Evolutionary conservation across 2,797 vertebrate species (phyloP), one percentile per base, ranked within the genome.

Genomic region (Danio aesculapii): DNA sequence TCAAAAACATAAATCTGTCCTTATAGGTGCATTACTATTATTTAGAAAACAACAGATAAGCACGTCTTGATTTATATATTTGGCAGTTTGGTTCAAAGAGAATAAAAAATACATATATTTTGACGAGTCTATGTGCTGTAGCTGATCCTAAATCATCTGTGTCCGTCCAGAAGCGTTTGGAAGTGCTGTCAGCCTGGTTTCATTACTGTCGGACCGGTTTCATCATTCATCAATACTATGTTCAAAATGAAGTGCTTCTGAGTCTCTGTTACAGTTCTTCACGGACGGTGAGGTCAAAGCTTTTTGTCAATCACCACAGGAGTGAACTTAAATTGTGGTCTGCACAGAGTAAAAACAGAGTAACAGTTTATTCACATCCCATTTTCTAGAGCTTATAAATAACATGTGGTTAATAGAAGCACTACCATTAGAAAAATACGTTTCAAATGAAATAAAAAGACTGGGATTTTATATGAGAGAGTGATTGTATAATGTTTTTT

Each of bases 141-240:
- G 11, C n/a, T 4, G 12, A 14, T 44, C 8, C 44, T 72, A 19
- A 77, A 73, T 75, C 58, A 52, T 63, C 39, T 55, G 11, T 71
- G 77, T 75, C 49, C 55, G 21, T 73, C 55, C 44, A 44, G 39
- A 17, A 17, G 55, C 39, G 30, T 41, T 19, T 77, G 16, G 16
- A n/a, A 17, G 30, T 77, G 4, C 59, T 59, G 55, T 62, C 57
- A 62, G 73, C 49, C 57, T 39, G 59, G 30, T 62, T 62, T 62
- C 59, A 62, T 62, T 62, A 62, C 13, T 62, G 30, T 62, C 59
- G 41, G 30, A 62, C 21, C 43, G 69, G 69, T 72, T 72, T 57
- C 69, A 57, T 72, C 69, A 72, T 57, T 57, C 52, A 72, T 72
- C 69, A 17, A 72, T 55, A 55, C 52, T n/a, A 19, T 57, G 69